Conservation (phyloP, 2,888 invertebrate species). For the Trisateles emortualis region DNA sequence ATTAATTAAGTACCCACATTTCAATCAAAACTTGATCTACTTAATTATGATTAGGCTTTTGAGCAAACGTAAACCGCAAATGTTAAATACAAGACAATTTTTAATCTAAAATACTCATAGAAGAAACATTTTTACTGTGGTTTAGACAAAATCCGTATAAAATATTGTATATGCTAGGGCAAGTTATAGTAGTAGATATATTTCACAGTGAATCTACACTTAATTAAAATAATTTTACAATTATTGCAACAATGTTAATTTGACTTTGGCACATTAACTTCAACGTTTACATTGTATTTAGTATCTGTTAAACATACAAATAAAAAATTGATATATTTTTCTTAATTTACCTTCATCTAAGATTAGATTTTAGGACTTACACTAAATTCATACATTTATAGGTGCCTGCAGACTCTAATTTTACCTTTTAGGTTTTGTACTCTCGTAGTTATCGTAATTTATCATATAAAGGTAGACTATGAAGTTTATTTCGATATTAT, state of each 20-base stretch:
- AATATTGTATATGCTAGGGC: constrained; percentile 36
- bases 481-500: constrained; percentile 9
- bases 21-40: constrained; percentile 28
- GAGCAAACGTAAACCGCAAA: constrained; percentile 62
- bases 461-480: constrained; percentile 11
- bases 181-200: constrained; percentile 47
- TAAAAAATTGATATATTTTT: constrained; percentile 17
- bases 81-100: constrained; percentile 27
- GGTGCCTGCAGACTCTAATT: constrained; percentile 11
- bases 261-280: constrained; percentile 76
- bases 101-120: constrained; percentile 22
- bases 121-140: constrained; percentile 33
- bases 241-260: constrained; percentile 70
- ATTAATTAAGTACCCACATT: constrained; percentile 40
- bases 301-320: constrained; percentile 27
- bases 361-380: constrained; percentile 15
- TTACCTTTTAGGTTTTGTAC: constrained; percentile 20
- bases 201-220: constrained; percentile 39
- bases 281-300: constrained; percentile 47
- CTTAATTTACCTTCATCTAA: constrained; percentile 17
- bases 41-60: constrained; percentile 59
- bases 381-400: constrained; percentile 10
- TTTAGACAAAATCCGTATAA: constrained; percentile 12
- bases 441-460: constrained; percentile 12
- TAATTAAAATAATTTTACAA: constrained; percentile 50